phyloP scores from a whole-genome alignment of 2,797 vertebrate species.

The Falco rusticolus region DNA sequence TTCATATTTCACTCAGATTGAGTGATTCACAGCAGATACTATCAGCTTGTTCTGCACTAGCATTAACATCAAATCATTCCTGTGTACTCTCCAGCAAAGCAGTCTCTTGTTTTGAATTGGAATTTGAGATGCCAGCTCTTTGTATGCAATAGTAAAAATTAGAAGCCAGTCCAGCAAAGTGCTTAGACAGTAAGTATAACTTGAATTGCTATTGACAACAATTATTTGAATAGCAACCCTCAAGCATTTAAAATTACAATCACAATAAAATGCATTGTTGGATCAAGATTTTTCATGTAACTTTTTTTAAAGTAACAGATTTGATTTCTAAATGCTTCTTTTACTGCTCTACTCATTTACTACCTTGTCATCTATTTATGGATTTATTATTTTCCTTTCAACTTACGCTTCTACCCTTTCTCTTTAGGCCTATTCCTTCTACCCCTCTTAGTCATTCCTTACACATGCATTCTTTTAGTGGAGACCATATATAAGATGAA shows the following conservation, averaged over 20 bases:
- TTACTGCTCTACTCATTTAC: not conserved
- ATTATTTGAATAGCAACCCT: not conserved
- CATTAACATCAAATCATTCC: not conserved
- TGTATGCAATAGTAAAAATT: not conserved
- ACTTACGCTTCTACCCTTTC: not conserved
- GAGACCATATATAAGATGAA: not conserved
- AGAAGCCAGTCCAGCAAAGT: not conserved
- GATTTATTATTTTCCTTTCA: not conserved
- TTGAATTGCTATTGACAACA: not conserved
- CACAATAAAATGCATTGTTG: not conserved
- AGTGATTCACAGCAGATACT: not conserved
- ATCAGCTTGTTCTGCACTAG: not conserved
- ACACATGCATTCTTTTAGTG: not conserved
- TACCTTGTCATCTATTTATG: not conserved
- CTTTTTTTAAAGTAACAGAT: not conserved
- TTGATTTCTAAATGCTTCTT: not conserved
- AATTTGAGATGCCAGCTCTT: constrained; percentile 27
- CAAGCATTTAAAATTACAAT: not conserved
- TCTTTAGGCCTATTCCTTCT: not conserved
- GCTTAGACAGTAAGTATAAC: not conserved
- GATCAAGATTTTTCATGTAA: not conserved
- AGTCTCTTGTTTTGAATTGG: constrained; percentile 3
- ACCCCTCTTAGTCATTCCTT: not conserved
- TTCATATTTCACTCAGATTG: not conserved
- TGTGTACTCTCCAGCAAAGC: not conserved